Percentiles rank a stretch among this genome's conserved stretches.
Evolutionary conservation across 2,113 vertebrate species (phyloP).

Genomic region (Laticauda laticaudata): DNA sequence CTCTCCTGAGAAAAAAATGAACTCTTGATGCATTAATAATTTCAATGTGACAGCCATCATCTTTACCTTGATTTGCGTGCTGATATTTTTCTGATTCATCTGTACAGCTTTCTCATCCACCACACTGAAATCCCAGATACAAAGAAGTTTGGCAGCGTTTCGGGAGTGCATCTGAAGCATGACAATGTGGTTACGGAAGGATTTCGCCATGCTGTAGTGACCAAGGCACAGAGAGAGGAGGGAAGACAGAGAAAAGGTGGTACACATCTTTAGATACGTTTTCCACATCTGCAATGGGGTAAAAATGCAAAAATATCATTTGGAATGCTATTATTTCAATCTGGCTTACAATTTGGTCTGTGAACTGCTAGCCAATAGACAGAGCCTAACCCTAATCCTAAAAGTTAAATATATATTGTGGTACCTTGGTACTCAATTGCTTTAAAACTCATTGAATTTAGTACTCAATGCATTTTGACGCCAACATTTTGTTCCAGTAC

Average conservation of each 20-base stretch:
- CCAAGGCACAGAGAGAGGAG: neutral
- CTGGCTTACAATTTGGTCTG: neutral
- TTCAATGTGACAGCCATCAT: neutral
- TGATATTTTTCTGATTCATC: constrained; percentile 84
- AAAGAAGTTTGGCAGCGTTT: constrained; percentile 82
- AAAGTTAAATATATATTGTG: neutral
- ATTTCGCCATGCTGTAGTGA: constrained; percentile 80
- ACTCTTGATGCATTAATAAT: neutral
- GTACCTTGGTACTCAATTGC: neutral
- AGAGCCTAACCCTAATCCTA: neutral
- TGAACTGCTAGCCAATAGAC: neutral
- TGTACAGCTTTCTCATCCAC: constrained; percentile 83
- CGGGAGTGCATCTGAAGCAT: constrained; percentile 63
- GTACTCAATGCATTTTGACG: neutral
- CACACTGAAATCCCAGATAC: constrained; percentile 91
- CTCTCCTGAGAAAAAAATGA: neutral
- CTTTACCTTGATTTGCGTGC: constrained; percentile 87
- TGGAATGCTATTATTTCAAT: neutral
- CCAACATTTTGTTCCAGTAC: neutral
- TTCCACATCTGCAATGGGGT: neutral
- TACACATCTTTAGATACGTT: neutral
- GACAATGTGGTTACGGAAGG: constrained; percentile 82
- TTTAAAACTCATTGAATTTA: neutral
- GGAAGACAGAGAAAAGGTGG: neutral
- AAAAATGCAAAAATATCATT: neutral